A percentile compares a stretch with the other conserved stretches of the same genome.
These are phyloP conservation scores for Chaetogeoica ovagalla DNA, from an alignment of 2,888 invertebrate species.

Conservation along the genomic window DNA sequence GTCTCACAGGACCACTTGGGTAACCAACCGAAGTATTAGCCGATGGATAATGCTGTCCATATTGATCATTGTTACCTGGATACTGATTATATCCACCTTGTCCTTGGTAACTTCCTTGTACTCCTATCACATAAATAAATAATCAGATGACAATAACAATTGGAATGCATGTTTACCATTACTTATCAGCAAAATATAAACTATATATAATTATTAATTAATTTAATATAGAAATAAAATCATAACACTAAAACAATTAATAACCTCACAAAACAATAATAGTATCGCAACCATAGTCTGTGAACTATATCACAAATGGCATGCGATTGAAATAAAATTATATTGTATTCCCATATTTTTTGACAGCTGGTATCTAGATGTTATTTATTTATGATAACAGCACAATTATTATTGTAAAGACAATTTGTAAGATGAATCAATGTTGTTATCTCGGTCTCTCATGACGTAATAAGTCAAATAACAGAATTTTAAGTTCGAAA, in stretches of 20 bases:
- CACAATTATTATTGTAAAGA: background rate
- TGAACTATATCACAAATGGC: background rate
- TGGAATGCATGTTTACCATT: slow-evolving; percentile 20
- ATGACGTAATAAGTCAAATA: no score
- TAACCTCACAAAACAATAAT: background rate
- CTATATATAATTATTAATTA: background rate
- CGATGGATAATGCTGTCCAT: slow-evolving; percentile 59
- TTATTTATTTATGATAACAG: slow-evolving; percentile 11
- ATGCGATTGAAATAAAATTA: slow-evolving; percentile 18
- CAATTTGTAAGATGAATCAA: no score
- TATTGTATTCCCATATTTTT: background rate
- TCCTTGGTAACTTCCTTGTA: slow-evolving; percentile 60
- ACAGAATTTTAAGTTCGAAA: no score
- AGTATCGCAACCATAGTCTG: background rate
- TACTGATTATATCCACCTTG: slow-evolving; percentile 62
- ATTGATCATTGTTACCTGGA: slow-evolving; percentile 61
- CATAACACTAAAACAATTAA: slow-evolving; percentile 7
- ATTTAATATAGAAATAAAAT: background rate
- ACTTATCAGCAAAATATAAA: background rate
- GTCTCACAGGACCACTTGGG: slow-evolving; percentile 44
- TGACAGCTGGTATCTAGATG: background rate
- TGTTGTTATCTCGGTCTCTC: no score
- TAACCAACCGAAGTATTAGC: slow-evolving; percentile 43
- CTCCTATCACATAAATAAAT: slow-evolving; percentile 58
- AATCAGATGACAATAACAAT: slow-evolving; percentile 8